Conservation (phyloP, 1,140 invertebrate species). For the Caenorhabditis inopinata region DNA sequence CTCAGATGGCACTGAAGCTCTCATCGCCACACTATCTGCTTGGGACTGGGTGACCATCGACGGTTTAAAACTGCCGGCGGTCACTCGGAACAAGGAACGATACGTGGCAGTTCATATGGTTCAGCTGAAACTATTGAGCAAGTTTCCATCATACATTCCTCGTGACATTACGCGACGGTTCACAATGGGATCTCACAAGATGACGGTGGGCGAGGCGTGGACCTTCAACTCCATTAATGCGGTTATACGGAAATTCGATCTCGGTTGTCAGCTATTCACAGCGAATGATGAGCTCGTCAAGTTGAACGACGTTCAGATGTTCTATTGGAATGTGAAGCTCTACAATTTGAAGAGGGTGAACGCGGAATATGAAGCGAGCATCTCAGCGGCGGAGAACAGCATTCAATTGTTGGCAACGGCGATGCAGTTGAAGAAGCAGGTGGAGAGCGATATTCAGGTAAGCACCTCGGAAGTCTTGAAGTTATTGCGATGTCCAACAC, state of each 20-base stretch:
- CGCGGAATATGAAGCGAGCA: background rate
- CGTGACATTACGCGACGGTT: slow-evolving; percentile 28
- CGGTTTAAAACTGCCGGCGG: slow-evolving; percentile 38
- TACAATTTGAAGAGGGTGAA: slow-evolving; percentile 38
- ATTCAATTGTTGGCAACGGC: slow-evolving; percentile 3
- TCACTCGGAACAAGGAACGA: slow-evolving; percentile 31
- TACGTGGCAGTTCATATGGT: slow-evolving; percentile 50
- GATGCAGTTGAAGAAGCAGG: background rate
- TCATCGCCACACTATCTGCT: background rate
- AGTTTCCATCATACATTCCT: slow-evolving; percentile 48
- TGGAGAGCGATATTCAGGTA: slow-evolving; percentile 18
- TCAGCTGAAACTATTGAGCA: slow-evolving; percentile 47
- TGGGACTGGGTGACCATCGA: slow-evolving; percentile 50
- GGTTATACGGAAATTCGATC: slow-evolving; percentile 46
- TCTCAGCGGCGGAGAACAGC: background rate
- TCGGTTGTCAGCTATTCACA: slow-evolving; percentile 49
- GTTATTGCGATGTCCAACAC: no score
- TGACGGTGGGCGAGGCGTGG: slow-evolving; percentile 47
- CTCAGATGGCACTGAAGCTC: background rate
- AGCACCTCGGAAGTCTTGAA: no score
- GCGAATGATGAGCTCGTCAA: slow-evolving; percentile 49
- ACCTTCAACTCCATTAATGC: slow-evolving; percentile 51
- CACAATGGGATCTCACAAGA: slow-evolving; percentile 52
- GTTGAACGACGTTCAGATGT: slow-evolving; percentile 45
- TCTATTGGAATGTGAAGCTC: slow-evolving; percentile 51